Evolutionary conservation across 23 tunicate species (phyloP).

Genomic region (Phallusia fumigata): DNA sequence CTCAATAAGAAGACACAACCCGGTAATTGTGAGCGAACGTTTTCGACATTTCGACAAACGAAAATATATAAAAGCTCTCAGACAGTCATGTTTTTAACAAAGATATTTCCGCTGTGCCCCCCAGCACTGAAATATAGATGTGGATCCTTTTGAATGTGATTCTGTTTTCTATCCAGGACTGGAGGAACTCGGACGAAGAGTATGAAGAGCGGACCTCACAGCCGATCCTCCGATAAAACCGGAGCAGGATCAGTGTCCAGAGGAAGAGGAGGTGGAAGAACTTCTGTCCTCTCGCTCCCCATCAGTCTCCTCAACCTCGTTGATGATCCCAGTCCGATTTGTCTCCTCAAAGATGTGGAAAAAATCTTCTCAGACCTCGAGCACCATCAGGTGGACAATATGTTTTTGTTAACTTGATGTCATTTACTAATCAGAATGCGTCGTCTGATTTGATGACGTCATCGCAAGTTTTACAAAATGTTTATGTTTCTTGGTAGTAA

Average conservation of each 20-base stretch:
- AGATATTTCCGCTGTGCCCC: too few relatives aligned
- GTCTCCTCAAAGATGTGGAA: slow-evolving; percentile 74
- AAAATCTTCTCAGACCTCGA: slow-evolving; percentile 79
- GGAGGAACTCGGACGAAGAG: slow-evolving; percentile 89
- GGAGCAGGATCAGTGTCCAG: slow-evolving; percentile 90
- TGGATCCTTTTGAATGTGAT: too few relatives aligned
- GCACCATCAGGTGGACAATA: slow-evolving; percentile 77
- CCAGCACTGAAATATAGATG: too few relatives aligned
- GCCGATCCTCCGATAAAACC: slow-evolving; percentile 85
- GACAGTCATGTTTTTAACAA: too few relatives aligned
- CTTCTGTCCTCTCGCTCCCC: slow-evolving; percentile 88
- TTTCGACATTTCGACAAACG: too few relatives aligned
- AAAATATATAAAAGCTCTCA: too few relatives aligned
- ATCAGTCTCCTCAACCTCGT: slow-evolving; percentile 87
- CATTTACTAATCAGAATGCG: too few relatives aligned
- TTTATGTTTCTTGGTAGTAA: too few relatives aligned
- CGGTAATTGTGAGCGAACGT: too few relatives aligned
- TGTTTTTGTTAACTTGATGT: not conserved
- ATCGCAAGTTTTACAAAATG: too few relatives aligned
- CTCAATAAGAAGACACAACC: too few relatives aligned
- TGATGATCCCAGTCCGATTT: slow-evolving; percentile 94
- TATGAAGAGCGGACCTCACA: slow-evolving; percentile 90
- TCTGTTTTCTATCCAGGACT: slow-evolving; percentile 22
- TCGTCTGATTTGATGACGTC: too few relatives aligned
- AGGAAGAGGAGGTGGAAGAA: slow-evolving; percentile 92